Evolutionary conservation across 1,140 invertebrate genomes (phyloP), one percentile per base, ranked within the genome.

Genomic region (Drosophila ogumai): DNA sequence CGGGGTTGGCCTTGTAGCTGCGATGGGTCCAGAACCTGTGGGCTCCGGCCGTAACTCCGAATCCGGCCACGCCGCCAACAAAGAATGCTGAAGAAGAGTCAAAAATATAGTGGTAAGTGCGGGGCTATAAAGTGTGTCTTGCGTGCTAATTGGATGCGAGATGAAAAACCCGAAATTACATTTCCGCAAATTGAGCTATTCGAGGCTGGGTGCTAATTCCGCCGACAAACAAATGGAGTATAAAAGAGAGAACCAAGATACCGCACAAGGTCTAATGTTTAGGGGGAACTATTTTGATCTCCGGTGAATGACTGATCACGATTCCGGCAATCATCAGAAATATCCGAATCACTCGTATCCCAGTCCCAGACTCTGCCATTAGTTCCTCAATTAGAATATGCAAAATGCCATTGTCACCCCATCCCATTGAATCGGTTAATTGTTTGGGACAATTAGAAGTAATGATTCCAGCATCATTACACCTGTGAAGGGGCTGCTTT

Each of bases 11-110:
- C 93, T 97, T 97, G 92, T 96, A 98, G 5, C 96, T 94, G 61
- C 95, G 93, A 93, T 98, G 97, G 31, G 96, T 94, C 96, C 96
- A 98, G 22, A 96, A 94, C 19, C 97, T 94, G 93, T 98, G 97
- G 1, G 94, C 96, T 5, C 97, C 97, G 22, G 94, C 97, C 1
- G 97, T 98, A 7, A 98, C 93, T 10, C 96, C 96, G 64, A 96
- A 94, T 38, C 94, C 95, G 28, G 93, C 93, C 1, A 95, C 58
- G 10, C 92, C 81, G 31, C 94, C 94, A 15, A 94, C 79, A 9
- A 94, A 44, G 7, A 94, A 84, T 40, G 90, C 95, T 96, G 75
- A 6, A 78, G 72, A 57, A 60, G 28, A 44, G 22, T 58, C n/a
- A 36, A 15, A 64, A 10, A 31, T 43, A 43, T 49, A 56, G 34